phyloP scores from a whole-genome alignment of 1,140 invertebrate genomes.

The Kradibia gibbosae region DNA sequence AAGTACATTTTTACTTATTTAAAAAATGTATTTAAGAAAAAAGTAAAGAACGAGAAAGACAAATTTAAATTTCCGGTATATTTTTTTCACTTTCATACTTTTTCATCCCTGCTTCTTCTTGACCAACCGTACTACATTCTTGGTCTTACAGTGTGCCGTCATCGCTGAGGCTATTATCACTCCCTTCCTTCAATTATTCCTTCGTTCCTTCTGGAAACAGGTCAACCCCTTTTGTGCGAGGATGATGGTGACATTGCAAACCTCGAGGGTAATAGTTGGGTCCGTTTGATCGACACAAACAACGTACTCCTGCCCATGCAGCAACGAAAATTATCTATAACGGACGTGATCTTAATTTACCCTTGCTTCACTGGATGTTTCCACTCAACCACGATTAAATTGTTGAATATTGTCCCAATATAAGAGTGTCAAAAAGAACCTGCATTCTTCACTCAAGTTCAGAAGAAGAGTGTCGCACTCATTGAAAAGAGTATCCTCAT shows the following conservation, averaged over 20 bases:
- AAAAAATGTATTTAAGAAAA: no score
- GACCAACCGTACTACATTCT: no score
- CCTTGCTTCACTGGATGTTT: constrained; percentile 39
- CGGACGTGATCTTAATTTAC: constrained; percentile 48
- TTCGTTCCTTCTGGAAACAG: no score
- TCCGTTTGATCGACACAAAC: constrained; percentile 55
- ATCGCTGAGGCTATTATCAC: no score
- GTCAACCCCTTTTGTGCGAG: constrained; percentile 56
- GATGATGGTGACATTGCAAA: background rate
- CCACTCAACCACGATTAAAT: constrained; percentile 10
- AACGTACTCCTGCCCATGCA: constrained; percentile 14
- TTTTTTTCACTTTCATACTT: no score
- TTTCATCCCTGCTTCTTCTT: no score
- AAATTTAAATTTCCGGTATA: no score
- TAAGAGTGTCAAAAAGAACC: constrained; percentile 24
- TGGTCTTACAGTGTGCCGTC: no score
- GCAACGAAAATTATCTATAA: constrained; percentile 42
- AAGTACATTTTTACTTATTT: no score
- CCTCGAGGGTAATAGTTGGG: constrained; percentile 45
- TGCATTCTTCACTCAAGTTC: background rate
- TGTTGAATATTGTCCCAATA: constrained; percentile 52
- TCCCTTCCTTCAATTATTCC: no score
- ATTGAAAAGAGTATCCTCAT: background rate
- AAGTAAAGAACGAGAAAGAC: no score
- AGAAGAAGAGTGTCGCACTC: background rate